Base-by-base conservation (phyloP, 2,113 vertebrate genomes). In the Numida meleagris region DNA sequence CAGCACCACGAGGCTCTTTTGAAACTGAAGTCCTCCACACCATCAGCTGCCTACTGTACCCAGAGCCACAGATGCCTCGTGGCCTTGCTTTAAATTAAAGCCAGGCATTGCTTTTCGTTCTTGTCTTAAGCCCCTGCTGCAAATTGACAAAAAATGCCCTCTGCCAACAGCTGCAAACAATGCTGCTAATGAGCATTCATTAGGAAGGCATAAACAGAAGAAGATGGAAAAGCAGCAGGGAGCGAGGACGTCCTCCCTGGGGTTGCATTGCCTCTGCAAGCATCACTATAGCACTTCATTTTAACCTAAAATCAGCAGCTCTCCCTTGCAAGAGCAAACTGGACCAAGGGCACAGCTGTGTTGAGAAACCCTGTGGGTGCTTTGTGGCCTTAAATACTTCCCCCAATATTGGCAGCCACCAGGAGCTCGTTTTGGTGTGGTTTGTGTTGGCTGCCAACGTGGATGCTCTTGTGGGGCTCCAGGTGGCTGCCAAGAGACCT, bases 151-250 rank as follows among this genome's bases (percentile, higher is more conserved):
- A 88, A 82, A 79, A 55, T 17, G 57, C 8, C 46, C 36, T 12
- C 38, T 78, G 90, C 95, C 95, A 93, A 33, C 83, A 79, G 90
- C 88, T 90, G 93, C 67, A 88, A 79, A 79, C 70, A 75, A 88
- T 67, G 84, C 70, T 42, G 67, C 90, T 94, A 91, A 94, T 76
- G 85, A 94, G 43, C 85, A 9, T 68, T 59, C 40, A 2, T 67
- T 77, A 55, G 81, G 81, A 76, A 80, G 63, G 73, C 53, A 80
- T 72, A 89, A 90, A 82, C 36, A 79, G 38, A 89, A 72, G 65
- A 31, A 40, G 77, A 70, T 72, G 43, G 45, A 71, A 70, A 78
- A 53, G 20, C 66, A 57, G 51, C n/a, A 51, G 78, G 46, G 14
- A 36, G 45, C 10, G 23, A 12, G 21, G 19, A 18, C 23, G 46